Conservation (phyloP, 2,113 vertebrate species). For the Petrocephalus zakoni region DNA sequence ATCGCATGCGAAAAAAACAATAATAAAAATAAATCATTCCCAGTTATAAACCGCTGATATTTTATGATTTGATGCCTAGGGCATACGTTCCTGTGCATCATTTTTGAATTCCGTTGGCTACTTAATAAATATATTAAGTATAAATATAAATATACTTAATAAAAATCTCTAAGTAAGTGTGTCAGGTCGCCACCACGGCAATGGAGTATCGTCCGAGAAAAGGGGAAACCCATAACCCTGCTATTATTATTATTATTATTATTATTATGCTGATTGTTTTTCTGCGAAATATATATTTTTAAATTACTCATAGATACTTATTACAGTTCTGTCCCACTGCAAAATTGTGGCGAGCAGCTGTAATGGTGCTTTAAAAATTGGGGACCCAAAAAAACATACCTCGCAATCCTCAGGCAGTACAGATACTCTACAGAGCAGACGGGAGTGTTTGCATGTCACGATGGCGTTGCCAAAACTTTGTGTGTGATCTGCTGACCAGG, state of each 20-base stretch:
- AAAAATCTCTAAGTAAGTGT: neutral
- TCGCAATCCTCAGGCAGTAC: neutral
- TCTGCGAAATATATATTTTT: neutral
- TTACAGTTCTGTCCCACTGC: neutral
- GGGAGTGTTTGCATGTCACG: neutral
- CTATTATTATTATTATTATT: neutral
- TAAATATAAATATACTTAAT: too few relatives aligned
- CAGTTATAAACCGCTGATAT: neutral
- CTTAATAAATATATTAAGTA: neutral
- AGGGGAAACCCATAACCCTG: neutral
- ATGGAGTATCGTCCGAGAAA: neutral
- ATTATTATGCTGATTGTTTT: neutral
- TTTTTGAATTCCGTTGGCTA: neutral
- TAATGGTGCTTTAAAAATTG: neutral
- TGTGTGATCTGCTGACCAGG: neutral
- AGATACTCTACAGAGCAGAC: neutral
- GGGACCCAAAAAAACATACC: neutral
- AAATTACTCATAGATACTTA: neutral
- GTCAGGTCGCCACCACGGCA: neutral
- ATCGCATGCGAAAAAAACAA: neutral
- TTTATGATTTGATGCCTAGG: neutral
- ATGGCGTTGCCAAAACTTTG: neutral
- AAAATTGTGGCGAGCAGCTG: neutral
- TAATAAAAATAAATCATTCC: neutral
- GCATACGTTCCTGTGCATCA: neutral